These are phyloP conservation scores for Eupeodes latifasciatus DNA, from an alignment of 2,888 invertebrate genomes.

Conservation along the genomic window DNA sequence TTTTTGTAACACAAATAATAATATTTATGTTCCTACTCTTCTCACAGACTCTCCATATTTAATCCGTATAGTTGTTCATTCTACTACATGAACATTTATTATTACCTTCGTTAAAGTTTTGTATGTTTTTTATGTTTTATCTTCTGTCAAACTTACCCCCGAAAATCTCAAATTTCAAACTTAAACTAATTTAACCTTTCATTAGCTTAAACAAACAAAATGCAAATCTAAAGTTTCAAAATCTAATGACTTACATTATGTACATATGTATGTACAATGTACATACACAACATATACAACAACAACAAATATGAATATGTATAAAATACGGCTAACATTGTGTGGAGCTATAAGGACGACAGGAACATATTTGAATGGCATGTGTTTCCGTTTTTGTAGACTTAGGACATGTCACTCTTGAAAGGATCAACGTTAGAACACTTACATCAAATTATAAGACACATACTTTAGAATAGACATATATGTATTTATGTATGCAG, in stretches of 20 bases:
- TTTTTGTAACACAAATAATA: too few relatives aligned
- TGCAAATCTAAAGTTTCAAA: conserved; percentile 29
- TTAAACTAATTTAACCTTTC: conserved; percentile 28
- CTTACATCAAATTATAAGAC: conserved; percentile 37
- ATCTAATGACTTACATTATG: conserved; percentile 37
- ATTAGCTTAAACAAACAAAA: conserved; percentile 28
- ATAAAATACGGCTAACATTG: conserved; percentile 11
- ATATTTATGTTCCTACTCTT: too few relatives aligned
- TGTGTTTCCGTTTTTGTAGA: conserved; percentile 43
- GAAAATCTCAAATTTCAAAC: neutral
- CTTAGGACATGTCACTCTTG: conserved; percentile 42
- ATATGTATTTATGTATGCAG: neutral
- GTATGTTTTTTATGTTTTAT: too few relatives aligned
- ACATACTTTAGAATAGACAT: conserved; percentile 6
- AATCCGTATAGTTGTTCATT: too few relatives aligned
- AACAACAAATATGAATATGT: neutral
- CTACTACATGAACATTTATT: too few relatives aligned
- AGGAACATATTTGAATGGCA: conserved; percentile 44
- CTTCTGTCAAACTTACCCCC: too few relatives aligned
- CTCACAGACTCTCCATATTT: too few relatives aligned
- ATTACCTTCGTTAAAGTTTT: too few relatives aligned
- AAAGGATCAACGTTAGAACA: conserved; percentile 43
- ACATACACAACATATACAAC: too few relatives aligned
- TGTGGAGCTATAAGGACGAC: conserved; percentile 18
- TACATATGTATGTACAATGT: too few relatives aligned